phyloP scores from a whole-genome alignment of 2,888 invertebrate genomes.

The Xestia ashworthii region DNA sequence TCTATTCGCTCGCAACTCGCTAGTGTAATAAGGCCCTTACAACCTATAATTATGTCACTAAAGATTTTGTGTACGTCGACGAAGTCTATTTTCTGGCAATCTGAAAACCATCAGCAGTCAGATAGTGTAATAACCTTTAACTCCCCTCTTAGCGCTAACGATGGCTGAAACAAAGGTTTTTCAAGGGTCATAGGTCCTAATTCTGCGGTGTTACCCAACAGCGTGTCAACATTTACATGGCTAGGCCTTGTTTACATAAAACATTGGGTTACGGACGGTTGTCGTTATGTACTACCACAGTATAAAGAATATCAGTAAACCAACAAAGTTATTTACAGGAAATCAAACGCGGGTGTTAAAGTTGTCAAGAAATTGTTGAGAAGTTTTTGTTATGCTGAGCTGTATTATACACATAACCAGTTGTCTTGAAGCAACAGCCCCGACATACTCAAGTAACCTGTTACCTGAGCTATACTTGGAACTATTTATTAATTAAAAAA shows the following conservation, averaged over 20 bases:
- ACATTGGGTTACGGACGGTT: slow-evolving; percentile 25
- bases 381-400: background rate
- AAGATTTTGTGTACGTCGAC: background rate
- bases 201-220: slow-evolving; percentile 36
- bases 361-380: background rate
- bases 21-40: too few relatives aligned
- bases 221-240: slow-evolving; percentile 48
- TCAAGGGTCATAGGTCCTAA: slow-evolving; percentile 33
- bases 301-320: background rate
- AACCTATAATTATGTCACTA: too few relatives aligned
- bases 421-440: too few relatives aligned
- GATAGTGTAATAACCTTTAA: background rate
- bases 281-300: background rate
- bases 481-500: too few relatives aligned
- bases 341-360: background rate
- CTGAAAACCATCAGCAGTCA: background rate
- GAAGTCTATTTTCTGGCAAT: background rate
- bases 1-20: too few relatives aligned
- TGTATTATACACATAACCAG: background rate
- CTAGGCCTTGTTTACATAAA: slow-evolving; percentile 44
- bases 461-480: background rate
- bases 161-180: slow-evolving; percentile 34
- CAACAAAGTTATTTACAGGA: background rate
- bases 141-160: slow-evolving; percentile 4
- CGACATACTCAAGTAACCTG: background rate